Percentiles rank a stretch among this genome's conserved stretches.
Conservation (phyloP, 2,888 invertebrate genomes). For the Leptinotarsa juncta region DNA sequence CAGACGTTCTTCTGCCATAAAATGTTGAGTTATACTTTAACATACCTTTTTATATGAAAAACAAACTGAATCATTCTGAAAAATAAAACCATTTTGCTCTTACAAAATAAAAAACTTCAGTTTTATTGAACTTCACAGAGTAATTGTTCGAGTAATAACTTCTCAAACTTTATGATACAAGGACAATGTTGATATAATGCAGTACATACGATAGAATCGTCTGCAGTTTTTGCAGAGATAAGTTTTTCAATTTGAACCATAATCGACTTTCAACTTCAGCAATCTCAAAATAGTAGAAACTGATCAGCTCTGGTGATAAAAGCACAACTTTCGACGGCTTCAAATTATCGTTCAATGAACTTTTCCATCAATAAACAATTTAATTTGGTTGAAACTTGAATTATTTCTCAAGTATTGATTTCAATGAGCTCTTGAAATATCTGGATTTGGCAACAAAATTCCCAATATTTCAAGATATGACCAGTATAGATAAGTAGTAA, state of each 20-base stretch:
- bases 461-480: background rate
- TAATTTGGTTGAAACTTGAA: background rate
- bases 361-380: background rate
- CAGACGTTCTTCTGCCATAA: too few relatives aligned
- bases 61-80: background rate
- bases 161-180: background rate
- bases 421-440: background rate
- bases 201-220: background rate
- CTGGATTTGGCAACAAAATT: background rate
- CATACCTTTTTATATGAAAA: background rate
- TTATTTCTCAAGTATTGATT: background rate
- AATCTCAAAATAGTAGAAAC: background rate
- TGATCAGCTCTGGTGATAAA: background rate
- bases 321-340: background rate
- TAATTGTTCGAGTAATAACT: background rate
- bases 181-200: background rate
- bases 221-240: background rate
- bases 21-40: too few relatives aligned
- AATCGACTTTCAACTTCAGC: background rate
- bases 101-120: background rate
- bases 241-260: background rate
- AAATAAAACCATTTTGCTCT: background rate
- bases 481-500: background rate
- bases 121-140: background rate
- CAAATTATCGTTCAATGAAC: conserved; percentile 1